Conservation (phyloP, 2,113 vertebrate genomes). For the Heteronetta atricapilla region DNA sequence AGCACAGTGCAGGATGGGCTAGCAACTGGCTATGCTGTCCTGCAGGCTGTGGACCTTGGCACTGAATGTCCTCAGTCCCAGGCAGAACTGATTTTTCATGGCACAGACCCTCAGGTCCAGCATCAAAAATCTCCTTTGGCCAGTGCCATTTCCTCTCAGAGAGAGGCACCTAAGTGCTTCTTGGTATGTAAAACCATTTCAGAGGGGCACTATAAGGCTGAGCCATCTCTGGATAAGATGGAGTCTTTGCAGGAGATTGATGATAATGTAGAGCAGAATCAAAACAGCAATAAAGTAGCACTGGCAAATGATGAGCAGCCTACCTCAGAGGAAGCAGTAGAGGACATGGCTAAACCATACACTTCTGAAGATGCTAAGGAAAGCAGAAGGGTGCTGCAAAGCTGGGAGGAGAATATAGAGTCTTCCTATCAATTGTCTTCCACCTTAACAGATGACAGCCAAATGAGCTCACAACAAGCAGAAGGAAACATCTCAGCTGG, state of each 20-base stretch:
- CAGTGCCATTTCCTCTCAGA: neutral
- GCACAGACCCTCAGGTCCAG: neutral
- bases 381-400: neutral
- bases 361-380: neutral
- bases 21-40: neutral
- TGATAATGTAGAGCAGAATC: neutral
- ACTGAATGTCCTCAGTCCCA: neutral
- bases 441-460: neutral
- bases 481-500: neutral
- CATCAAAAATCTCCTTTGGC: neutral
- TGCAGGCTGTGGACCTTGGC: neutral
- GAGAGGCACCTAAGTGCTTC: conserved; percentile 30
- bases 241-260: neutral
- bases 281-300: neutral
- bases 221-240: neutral
- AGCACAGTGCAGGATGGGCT: neutral
- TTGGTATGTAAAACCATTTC: conserved; percentile 59
- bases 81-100: neutral
- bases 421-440: neutral
- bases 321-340: neutral
- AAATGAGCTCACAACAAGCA: neutral
- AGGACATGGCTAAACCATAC: neutral
- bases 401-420: neutral
- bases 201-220: conserved; percentile 49
- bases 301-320: neutral